Evolutionary conservation across 2,113 vertebrate genomes (phyloP), one percentile per base, ranked within the genome.

Genomic region (Haemorhous mexicanus): DNA sequence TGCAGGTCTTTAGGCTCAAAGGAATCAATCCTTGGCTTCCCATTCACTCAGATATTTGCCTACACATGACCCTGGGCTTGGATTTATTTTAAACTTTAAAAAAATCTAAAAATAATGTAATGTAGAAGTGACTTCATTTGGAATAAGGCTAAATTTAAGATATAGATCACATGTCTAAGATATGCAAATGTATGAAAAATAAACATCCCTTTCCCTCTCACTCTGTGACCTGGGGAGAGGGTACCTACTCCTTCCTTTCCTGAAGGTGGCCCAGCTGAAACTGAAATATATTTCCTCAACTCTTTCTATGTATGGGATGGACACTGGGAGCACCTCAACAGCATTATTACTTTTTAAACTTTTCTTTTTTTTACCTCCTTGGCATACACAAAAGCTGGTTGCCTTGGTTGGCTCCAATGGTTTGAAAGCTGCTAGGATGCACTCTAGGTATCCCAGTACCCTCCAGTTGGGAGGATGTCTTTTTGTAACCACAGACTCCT

Each of bases 181-280:
- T 14, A 59, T 2, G 3, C 7, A 85, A 62, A 69, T 56, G 30
- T 6, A 17, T 13, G 20, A 35, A 49, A 70, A 33, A 21, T 8
- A 49, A 55, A 4, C 10, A n/a, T 1, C 7, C 6, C 6, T 86
- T 19, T 22, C 3, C 11, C 9, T 6, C 4, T 8, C 4, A 3
- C 9, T 41, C 26, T 41, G 15, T 14, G 32, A 5, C 27, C 35
- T 41, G 22, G 5, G 16, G 11, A 41, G 27, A 50, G 16, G 12
- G 10, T 10, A 49, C 4, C 3, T 63, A 30, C 23, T 2, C 19
- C 14, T 4, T 9, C 0, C 1, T 12, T 69, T 11, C 1, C 4
- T 62, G 28, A 68, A 82, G 12, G 6, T 7, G 33, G 11, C 21
- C 35, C 19, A 78, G 2, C 22, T 75, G 33, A 47, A 53, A 52